These are phyloP conservation scores for Hippocampus zosterae DNA, from an alignment of 2,113 vertebrate genomes.

Conservation along the genomic window DNA sequence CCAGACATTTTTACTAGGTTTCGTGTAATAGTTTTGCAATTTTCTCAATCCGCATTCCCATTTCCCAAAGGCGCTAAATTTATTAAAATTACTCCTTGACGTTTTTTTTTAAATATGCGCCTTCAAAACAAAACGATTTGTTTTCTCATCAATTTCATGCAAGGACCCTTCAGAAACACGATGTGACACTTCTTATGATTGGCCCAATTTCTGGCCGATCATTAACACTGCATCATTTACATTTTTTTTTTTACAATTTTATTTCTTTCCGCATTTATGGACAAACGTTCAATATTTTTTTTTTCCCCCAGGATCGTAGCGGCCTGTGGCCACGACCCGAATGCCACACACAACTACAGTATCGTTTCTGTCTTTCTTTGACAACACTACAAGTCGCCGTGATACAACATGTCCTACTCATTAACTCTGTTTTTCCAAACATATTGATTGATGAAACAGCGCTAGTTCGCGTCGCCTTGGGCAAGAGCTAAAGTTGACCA, in stretches of 20 bases:
- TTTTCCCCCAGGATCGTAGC: neutral
- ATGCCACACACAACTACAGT: neutral
- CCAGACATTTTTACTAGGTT: too few species aligned
- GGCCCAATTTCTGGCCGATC: neutral
- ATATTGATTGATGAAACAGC: neutral
- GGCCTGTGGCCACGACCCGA: neutral
- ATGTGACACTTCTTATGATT: neutral
- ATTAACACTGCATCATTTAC: neutral
- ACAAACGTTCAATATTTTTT: neutral
- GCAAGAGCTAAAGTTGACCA: neutral
- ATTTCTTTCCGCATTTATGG: neutral
- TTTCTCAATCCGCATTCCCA: too few species aligned
- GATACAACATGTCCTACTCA: neutral
- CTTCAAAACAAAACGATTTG: too few species aligned
- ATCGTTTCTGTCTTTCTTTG: neutral
- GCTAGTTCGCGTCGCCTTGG: neutral
- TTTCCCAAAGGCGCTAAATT: too few species aligned
- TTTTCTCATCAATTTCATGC: too few species aligned
- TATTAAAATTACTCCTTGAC: too few species aligned
- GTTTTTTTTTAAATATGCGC: too few species aligned
- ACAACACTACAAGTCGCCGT: neutral
- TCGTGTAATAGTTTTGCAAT: too few species aligned
- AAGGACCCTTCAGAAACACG: too few species aligned
- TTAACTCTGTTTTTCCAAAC: constrained; percentile 4
- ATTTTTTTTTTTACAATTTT: too few species aligned